A percentile compares a stretch with the other conserved stretches of the same genome.
phyloP scores from a whole-genome alignment of 2,888 invertebrate genomes.

The Ptilodon capucinus region DNA sequence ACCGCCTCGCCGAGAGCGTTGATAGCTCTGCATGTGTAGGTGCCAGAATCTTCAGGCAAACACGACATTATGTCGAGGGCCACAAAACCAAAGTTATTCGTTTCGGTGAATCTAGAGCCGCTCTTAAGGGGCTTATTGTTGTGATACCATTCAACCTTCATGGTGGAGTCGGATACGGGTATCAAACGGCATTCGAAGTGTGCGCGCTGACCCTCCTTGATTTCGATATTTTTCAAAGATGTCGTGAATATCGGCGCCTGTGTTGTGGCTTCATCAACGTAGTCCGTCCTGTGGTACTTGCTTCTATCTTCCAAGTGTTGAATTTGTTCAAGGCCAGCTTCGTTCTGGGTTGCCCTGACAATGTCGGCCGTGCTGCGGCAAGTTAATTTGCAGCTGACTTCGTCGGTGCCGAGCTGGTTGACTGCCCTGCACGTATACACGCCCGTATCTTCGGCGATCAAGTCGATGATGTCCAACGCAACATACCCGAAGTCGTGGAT shows the following conservation, averaged over 20 bases:
- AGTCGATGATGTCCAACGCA: constrained; percentile 96
- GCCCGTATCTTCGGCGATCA: constrained; percentile 97
- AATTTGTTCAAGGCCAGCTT: constrained; percentile 93
- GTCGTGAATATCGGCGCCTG: constrained; percentile 97
- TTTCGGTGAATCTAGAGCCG: constrained; percentile 97
- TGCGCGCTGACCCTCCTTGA: constrained; percentile 96
- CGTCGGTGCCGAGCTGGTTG: constrained; percentile 94
- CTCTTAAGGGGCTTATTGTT: constrained; percentile 95
- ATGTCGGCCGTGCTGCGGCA: constrained; percentile 92
- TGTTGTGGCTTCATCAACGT: constrained; percentile 91
- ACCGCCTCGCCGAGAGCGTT: constrained; percentile 97
- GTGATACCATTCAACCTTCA: constrained; percentile 98
- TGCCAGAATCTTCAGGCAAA: constrained; percentile 97
- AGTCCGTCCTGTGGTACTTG: constrained; percentile 88
- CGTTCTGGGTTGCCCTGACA: constrained; percentile 92
- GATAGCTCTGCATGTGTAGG: constrained; percentile 96
- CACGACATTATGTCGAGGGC: constrained; percentile 97
- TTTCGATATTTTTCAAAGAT: constrained; percentile 94
- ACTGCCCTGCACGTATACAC: constrained; percentile 96
- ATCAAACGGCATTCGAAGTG: constrained; percentile 97
- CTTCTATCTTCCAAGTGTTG: constrained; percentile 94
- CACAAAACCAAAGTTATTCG: constrained; percentile 98
- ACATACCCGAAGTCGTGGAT: constrained; percentile 99
- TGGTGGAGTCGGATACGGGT: constrained; percentile 95
- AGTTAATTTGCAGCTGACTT: constrained; percentile 88